Percentiles rank a stretch among this genome's conserved stretches.
phyloP scores from a whole-genome alignment of 2,797 vertebrate genomes.

The Tarsius wallacei region DNA sequence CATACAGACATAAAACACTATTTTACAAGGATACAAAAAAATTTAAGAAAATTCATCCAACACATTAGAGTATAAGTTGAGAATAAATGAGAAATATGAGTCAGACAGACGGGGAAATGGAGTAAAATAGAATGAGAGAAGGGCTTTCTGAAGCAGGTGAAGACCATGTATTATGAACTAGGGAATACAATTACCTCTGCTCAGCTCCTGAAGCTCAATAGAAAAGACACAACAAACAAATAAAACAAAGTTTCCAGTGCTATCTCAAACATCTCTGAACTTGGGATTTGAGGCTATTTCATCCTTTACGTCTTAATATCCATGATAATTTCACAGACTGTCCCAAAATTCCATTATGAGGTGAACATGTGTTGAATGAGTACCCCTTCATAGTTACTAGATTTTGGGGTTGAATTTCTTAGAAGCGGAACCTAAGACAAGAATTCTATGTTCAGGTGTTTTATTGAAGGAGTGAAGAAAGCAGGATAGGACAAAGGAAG shows the following conservation, averaged over 20 bases:
- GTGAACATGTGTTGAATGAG: neutral
- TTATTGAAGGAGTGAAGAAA: neutral
- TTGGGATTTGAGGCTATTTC: neutral
- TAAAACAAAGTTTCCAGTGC: neutral
- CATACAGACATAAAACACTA: neutral
- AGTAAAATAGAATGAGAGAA: neutral
- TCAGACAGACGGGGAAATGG: neutral
- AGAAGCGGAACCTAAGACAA: neutral
- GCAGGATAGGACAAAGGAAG: neutral
- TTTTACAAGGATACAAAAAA: slow-evolving; percentile 13
- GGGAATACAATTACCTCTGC: neutral
- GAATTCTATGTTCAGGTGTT: neutral
- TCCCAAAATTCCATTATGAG: neutral
- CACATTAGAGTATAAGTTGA: neutral
- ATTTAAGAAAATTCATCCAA: slow-evolving; percentile 20
- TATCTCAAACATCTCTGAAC: neutral
- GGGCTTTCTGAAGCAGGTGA: neutral
- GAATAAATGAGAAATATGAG: neutral
- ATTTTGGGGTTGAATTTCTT: neutral
- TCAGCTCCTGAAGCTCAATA: neutral
- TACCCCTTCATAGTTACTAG: neutral
- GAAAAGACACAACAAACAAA: neutral
- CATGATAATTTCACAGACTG: neutral
- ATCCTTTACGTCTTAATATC: neutral
- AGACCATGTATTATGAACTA: neutral